Percentiles rank a stretch among this genome's conserved stretches.
These are phyloP conservation scores for Phytoseiulus persimilis DNA, from an alignment of 2,888 invertebrate species.

Conservation along the genomic window DNA sequence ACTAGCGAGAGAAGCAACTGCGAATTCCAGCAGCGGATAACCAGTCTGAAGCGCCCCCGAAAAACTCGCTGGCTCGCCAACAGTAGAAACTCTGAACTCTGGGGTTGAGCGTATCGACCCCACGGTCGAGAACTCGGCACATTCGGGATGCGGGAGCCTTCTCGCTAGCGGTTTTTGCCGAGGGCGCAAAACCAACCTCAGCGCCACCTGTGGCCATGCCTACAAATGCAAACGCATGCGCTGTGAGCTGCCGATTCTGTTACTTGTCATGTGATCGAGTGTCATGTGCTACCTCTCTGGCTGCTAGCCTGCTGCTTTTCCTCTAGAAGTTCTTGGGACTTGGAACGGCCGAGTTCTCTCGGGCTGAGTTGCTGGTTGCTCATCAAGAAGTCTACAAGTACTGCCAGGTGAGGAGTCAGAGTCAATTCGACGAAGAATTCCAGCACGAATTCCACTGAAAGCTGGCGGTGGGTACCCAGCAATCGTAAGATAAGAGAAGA, in stretches of 20 bases:
- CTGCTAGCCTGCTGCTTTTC: background rate
- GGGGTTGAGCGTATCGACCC: too few species aligned
- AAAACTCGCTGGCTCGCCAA: too few species aligned
- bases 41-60: too few species aligned
- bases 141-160: too few species aligned
- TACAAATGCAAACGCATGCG: background rate
- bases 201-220: background rate
- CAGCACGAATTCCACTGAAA: background rate
- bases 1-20: too few species aligned
- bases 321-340: background rate
- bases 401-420: background rate
- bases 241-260: background rate
- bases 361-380: background rate
- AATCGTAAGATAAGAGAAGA: background rate
- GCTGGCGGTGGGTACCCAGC: background rate
- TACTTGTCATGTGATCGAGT: background rate
- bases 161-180: background rate
- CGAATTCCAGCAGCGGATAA: too few species aligned
- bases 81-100: too few species aligned
- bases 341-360: background rate
- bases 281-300: background rate
- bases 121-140: too few species aligned
- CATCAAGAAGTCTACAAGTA: background rate
- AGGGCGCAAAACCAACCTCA: background rate
- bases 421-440: background rate